Evolutionary conservation across 2,797 vertebrate species (phyloP).

Genomic region (Acrocephalus scirpaceus): DNA sequence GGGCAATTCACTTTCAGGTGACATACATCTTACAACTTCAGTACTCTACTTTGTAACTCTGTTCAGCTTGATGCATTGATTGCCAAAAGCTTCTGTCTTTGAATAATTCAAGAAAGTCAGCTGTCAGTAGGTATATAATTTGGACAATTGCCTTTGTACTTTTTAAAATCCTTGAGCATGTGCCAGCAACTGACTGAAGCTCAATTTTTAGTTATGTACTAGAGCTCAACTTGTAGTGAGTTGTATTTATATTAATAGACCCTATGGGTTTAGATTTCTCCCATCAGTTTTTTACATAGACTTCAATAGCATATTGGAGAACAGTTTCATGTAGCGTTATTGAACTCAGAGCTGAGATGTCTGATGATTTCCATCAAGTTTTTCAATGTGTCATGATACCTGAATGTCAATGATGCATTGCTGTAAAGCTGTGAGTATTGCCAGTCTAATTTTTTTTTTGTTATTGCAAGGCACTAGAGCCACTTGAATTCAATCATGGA

Average conservation of each 20-base stretch:
- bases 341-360: neutral
- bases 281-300: neutral
- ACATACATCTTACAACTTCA: neutral
- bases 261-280: neutral
- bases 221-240: neutral
- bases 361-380: neutral
- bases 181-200: neutral
- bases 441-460: neutral
- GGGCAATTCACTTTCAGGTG: neutral
- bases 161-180: neutral
- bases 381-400: neutral
- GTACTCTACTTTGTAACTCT: neutral
- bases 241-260: neutral
- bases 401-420: neutral
- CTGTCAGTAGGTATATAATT: constrained; percentile 41
- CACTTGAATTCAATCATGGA: neutral
- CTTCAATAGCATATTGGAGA: neutral
- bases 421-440: neutral
- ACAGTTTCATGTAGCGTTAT: neutral
- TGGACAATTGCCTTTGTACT: constrained; percentile 42
- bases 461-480: neutral
- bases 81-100: constrained; percentile 28
- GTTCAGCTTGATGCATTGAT: constrained; percentile 10
- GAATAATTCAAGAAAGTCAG: constrained; percentile 48
- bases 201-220: constrained; percentile 26